A percentile compares a stretch with the other conserved stretches of the same genome.
These are phyloP conservation scores for Hycleus cichorii DNA, from an alignment of 1,140 invertebrate species.

Conservation along the genomic window DNA sequence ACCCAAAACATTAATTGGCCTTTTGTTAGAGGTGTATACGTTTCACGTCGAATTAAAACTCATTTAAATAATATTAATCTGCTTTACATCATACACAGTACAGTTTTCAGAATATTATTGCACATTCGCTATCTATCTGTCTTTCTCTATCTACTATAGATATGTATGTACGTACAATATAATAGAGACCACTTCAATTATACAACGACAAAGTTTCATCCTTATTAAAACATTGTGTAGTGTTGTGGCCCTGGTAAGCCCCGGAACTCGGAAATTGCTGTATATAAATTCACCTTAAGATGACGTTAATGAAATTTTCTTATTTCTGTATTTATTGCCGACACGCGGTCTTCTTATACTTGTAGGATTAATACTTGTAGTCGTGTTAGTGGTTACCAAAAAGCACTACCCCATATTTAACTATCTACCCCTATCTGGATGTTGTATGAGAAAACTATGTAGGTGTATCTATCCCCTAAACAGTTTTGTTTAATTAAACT, in stretches of 20 bases:
- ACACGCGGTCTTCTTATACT: background rate
- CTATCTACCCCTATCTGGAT: background rate
- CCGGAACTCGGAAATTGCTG: constrained; percentile 43
- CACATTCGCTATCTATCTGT: background rate
- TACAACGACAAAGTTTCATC: constrained; percentile 19
- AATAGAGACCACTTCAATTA: no score
- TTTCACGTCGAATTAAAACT: constrained; percentile 35
- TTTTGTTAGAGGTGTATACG: constrained; percentile 22
- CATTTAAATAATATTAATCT: constrained; percentile 39
- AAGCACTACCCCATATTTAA: constrained; percentile 1
- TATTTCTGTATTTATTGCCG: constrained; percentile 41
- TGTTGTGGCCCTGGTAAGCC: constrained; percentile 32
- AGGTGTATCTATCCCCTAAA: constrained; percentile 7
- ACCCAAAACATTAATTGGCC: constrained; percentile 27
- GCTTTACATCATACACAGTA: background rate
- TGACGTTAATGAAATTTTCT: constrained; percentile 50
- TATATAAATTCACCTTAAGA: constrained; percentile 48
- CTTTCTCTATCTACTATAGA: background rate
- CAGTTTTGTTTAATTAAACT: constrained; percentile 5
- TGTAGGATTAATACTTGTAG: no score
- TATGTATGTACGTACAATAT: background rate
- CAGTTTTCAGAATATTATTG: background rate
- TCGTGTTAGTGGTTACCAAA: constrained; percentile 20
- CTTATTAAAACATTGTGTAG: constrained; percentile 36
- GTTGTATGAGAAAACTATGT: background rate